A percentile compares a stretch with the other conserved stretches of the same genome.
phyloP scores from a whole-genome alignment of 2,797 vertebrate genomes.

The Epinephelus awoara region DNA sequence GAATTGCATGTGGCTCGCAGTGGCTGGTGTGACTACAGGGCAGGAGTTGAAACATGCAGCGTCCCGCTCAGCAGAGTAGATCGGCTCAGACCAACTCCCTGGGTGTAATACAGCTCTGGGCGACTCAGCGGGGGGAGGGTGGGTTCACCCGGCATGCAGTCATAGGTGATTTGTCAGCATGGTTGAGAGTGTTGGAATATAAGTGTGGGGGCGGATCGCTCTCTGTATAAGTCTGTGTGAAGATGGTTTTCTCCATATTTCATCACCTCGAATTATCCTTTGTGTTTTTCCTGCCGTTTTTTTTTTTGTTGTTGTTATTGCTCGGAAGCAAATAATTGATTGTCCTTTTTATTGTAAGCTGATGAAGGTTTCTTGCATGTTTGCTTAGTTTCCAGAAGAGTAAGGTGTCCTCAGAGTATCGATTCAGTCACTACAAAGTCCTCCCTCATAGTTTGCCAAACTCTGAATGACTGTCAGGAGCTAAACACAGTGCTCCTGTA shows the following conservation, averaged over 20 bases:
- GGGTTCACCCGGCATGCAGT: conserved; percentile 57
- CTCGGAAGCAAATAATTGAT: conserved; percentile 55
- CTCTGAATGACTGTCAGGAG: conserved; percentile 12
- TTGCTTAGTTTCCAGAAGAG: conserved; percentile 24
- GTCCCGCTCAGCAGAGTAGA: conserved; percentile 53
- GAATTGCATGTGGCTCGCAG: conserved; percentile 52
- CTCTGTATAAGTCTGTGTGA: conserved; percentile 33
- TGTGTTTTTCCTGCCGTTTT: conserved; percentile 2
- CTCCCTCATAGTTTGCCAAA: not conserved
- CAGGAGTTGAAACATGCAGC: conserved; percentile 57
- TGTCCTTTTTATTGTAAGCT: conserved; percentile 43
- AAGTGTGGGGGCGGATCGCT: conserved; percentile 61
- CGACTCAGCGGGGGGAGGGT: conserved; percentile 16
- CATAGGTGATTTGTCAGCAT: conserved; percentile 74
- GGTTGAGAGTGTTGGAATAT: conserved; percentile 50
- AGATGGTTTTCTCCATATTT: conserved; percentile 63
- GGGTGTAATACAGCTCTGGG: conserved; percentile 66
- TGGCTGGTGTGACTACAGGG: conserved; percentile 55
- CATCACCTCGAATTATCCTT: conserved; percentile 64
- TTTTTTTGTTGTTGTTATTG: conserved; percentile 19
- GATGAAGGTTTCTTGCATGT: conserved; percentile 36
- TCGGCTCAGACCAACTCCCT: conserved; percentile 43
- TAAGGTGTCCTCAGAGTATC: conserved; percentile 6
- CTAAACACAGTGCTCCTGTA: conserved; percentile 1
- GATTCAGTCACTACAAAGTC: conserved; percentile 2